These are phyloP conservation scores for Manacus vitellinus DNA, from an alignment of 2,113 vertebrate species.

Conservation along the genomic window DNA sequence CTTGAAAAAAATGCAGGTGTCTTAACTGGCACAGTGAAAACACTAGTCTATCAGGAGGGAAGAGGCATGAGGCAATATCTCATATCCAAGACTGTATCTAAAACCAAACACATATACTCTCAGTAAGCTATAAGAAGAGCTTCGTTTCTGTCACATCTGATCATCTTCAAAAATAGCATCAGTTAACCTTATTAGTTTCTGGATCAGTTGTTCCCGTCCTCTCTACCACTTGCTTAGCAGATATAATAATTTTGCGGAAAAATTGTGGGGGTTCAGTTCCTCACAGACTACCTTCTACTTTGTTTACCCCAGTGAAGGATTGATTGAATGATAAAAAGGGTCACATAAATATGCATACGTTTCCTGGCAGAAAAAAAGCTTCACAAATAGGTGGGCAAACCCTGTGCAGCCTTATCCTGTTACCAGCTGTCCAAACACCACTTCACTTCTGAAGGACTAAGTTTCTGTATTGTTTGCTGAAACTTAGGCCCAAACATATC, in stretches of 20 bases:
- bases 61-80: neutral
- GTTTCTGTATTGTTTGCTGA: neutral
- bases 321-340: neutral
- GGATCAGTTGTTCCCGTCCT: neutral
- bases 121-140: neutral
- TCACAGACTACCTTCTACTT: neutral
- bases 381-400: neutral
- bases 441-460: neutral
- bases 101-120: neutral
- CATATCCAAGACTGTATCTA: neutral
- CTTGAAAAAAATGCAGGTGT: neutral
- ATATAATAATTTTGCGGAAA: neutral
- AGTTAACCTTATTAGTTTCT: neutral
- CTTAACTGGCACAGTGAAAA: neutral
- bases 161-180: neutral
- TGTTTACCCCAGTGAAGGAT: neutral
- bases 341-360: neutral
- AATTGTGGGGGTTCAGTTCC: neutral
- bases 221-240: neutral
- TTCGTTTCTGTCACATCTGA: neutral
- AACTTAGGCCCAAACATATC: neutral
- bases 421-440: neutral
- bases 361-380: neutral
- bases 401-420: neutral
- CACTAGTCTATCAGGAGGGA: neutral